These are phyloP conservation scores for Phymanthus crucifer DNA, from an alignment of 92 coral and sea anemone species.

Conservation along the genomic window DNA sequence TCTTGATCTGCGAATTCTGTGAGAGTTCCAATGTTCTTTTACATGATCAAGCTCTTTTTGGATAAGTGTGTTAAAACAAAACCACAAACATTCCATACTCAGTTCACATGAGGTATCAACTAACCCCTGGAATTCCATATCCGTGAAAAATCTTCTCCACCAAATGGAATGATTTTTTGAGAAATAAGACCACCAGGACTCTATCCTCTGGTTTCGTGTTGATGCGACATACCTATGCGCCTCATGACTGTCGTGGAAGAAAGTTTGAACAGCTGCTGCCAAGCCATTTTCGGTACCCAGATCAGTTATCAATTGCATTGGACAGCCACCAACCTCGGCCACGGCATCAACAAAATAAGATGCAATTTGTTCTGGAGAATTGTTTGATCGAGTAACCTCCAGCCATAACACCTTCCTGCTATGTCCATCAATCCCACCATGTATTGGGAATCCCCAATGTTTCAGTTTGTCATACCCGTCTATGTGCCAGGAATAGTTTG, in stretches of 20 bases:
- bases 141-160: conserved; percentile 33
- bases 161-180: conserved; percentile 24
- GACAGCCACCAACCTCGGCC: conserved; percentile 37
- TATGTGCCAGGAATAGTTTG: conserved; percentile 48
- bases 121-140: conserved; percentile 31
- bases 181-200: conserved; percentile 51
- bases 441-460: conserved; percentile 56
- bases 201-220: conserved; percentile 52
- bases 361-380: conserved; percentile 46
- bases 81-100: conserved; percentile 49
- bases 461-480: conserved; percentile 51
- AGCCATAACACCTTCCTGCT: conserved; percentile 39
- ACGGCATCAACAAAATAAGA: conserved; percentile 12
- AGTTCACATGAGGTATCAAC: conserved; percentile 44
- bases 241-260: conserved; percentile 46
- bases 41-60: conserved; percentile 35
- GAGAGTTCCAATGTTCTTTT: conserved; percentile 57
- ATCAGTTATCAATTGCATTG: conserved; percentile 34
- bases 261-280: conserved; percentile 47
- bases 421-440: conserved; percentile 53
- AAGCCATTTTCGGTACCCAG: conserved; percentile 52
- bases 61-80: conserved; percentile 27
- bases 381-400: conserved; percentile 37
- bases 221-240: conserved; percentile 55
- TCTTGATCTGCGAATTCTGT: conserved; percentile 43